A percentile compares a stretch with the other conserved stretches of the same genome.
These are phyloP conservation scores for Microctonus hyperodae DNA, from an alignment of 2,888 invertebrate genomes.

Conservation along the genomic window DNA sequence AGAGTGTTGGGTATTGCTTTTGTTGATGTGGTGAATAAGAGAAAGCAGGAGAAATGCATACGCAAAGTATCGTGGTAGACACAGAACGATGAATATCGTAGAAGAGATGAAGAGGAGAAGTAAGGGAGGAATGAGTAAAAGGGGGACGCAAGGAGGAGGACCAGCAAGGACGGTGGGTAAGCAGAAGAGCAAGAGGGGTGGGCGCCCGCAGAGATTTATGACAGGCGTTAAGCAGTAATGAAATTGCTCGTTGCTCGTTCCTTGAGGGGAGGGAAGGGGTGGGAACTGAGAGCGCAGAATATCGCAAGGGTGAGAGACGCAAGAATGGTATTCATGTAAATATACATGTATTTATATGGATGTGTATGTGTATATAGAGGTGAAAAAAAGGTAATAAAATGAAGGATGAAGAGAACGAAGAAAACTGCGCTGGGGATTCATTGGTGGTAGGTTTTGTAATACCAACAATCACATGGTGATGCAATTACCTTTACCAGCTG, in stretches of 20 bases:
- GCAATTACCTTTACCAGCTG: constrained; percentile 60
- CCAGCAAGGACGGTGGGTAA: constrained; percentile 39
- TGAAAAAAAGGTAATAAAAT: constrained; percentile 23
- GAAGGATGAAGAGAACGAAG: constrained; percentile 33
- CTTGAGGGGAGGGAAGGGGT: constrained; percentile 45
- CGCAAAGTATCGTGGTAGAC: constrained; percentile 26
- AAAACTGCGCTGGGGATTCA: constrained; percentile 37
- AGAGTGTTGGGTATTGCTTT: constrained; percentile 17
- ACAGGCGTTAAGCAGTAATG: constrained; percentile 66
- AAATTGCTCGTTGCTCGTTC: constrained; percentile 65
- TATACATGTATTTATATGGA: constrained; percentile 1
- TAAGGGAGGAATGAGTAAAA: constrained; percentile 28
- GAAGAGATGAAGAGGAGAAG: constrained; percentile 30
- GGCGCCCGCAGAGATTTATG: constrained; percentile 63
- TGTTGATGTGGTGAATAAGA: neutral
- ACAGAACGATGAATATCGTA: constrained; percentile 23
- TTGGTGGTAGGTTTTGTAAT: constrained; percentile 41
- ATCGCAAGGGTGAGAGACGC: constrained; percentile 33
- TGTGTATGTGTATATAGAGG: constrained; percentile 8
- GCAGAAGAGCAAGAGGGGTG: constrained; percentile 40
- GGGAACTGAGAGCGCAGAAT: constrained; percentile 36
- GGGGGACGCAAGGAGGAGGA: constrained; percentile 31
- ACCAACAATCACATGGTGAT: constrained; percentile 60
- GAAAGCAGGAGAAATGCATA: constrained; percentile 5
- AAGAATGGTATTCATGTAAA: neutral